These are phyloP conservation scores for Psylliodes chrysocephalus DNA, from an alignment of 2,888 invertebrate species.

Conservation along the genomic window DNA sequence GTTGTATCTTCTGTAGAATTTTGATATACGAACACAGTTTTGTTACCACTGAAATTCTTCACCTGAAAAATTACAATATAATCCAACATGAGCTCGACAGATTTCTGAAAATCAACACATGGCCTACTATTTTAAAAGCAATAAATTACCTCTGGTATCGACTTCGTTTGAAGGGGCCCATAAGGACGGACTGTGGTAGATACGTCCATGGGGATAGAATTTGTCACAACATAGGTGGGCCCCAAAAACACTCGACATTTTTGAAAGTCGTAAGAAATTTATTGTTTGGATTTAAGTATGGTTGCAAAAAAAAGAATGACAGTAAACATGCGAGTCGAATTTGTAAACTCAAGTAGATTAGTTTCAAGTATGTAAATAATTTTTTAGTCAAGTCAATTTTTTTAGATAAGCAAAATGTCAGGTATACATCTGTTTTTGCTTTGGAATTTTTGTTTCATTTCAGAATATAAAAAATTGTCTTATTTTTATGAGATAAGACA, in stretches of 20 bases:
- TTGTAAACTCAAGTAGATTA: neutral
- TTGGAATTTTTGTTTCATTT: too few species aligned
- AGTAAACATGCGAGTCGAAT: slow-evolving; percentile 4
- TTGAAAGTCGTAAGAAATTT: slow-evolving; percentile 16
- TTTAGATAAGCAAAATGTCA: neutral
- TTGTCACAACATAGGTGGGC: slow-evolving; percentile 49
- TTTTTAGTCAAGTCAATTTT: neutral
- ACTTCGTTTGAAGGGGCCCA: neutral
- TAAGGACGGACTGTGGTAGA: slow-evolving; percentile 38
- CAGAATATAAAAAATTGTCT: too few species aligned
- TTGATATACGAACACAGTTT: too few species aligned
- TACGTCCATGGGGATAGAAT: slow-evolving; percentile 39
- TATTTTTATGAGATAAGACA: too few species aligned
- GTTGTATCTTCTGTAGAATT: too few species aligned
- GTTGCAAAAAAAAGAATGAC: slow-evolving; percentile 10
- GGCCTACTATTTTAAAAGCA: slow-evolving; percentile 47
- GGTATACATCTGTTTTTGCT: too few species aligned
- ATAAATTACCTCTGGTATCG: slow-evolving; percentile 36
- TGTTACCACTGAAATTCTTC: slow-evolving; percentile 13
- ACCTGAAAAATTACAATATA: slow-evolving; percentile 30
- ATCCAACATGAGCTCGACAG: slow-evolving; percentile 35
- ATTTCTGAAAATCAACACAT: slow-evolving; percentile 50
- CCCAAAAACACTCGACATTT: slow-evolving; percentile 18
- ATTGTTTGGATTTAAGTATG: slow-evolving; percentile 17
- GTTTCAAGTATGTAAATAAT: too few species aligned